Evolutionary conservation across 2,888 invertebrate genomes (phyloP), one percentile per base, ranked within the genome.

Genomic region (Vannuccia rotundouncinata): DNA sequence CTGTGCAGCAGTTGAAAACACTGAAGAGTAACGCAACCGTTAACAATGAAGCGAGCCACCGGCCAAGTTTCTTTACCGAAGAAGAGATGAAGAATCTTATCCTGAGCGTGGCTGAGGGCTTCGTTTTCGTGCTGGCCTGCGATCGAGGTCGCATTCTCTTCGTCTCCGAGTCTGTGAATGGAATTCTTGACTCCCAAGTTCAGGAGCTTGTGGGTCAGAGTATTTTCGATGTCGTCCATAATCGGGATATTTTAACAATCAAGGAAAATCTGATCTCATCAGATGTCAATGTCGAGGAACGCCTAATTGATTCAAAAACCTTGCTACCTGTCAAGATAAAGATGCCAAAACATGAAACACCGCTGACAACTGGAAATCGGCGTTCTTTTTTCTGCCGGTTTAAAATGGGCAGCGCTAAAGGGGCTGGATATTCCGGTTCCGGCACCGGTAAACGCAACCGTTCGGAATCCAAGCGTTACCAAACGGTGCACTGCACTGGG

Each of bases 191-290:
- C 86, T 95, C 93, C 86, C 91, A 73, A 5, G 73, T 27, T 22
- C 73, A 73, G 22, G 95, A 96, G 86, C 90, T 96, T 78, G 85
- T 86, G 75, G 95, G 95, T 0, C 95, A 95, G 89, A 95, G 94
- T 86, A 91, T 95, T 90, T 95, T 96, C 87, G 95, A 96, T 88
- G 93, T 95, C 83, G 89, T 96, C 74, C 95, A 96, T 87, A 95
- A 95, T 0, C 94, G 95, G 87, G 96, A 96, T 88, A 93, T 96
- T 59, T 92, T 92, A 81, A 95, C 95, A 89, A 94, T 95, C 1
- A 96, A 96, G 87, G 95, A 95, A 86, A 95, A 96, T 88, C 90
- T 96, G 1, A 94, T 94, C 0, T 93, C 95, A 0, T 92, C 94
- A 0, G 95, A 95, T 89, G 22, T 73, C 2, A 73, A n/a, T 73